phyloP scores from a whole-genome alignment of 2,113 vertebrate species.

The Calcarius ornatus region DNA sequence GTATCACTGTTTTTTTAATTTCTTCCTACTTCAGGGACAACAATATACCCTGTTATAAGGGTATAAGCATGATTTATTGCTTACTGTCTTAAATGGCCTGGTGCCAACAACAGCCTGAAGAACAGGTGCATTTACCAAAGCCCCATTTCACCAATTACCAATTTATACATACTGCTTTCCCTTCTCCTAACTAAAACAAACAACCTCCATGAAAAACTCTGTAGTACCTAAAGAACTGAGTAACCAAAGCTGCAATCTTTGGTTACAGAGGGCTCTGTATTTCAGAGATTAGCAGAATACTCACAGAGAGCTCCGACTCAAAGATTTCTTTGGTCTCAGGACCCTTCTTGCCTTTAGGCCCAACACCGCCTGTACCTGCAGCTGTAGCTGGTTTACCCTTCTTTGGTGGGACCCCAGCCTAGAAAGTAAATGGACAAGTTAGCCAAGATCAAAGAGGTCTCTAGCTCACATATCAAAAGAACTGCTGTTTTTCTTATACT shows the following conservation, averaged over 20 bases:
- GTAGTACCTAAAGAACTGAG: background rate
- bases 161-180: background rate
- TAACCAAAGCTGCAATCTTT: background rate
- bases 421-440: background rate
- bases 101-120: background rate
- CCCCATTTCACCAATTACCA: background rate
- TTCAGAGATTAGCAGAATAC: constrained; percentile 24
- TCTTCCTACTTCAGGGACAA: background rate
- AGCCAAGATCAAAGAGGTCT: background rate
- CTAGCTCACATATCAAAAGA: background rate
- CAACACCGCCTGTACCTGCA: constrained; percentile 61
- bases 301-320: constrained; percentile 89
- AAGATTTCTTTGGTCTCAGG: constrained; percentile 82
- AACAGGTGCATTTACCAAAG: background rate
- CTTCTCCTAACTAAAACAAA: background rate
- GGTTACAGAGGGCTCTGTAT: background rate
- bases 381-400: constrained; percentile 80
- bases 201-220: background rate
- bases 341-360: constrained; percentile 85
- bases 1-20: background rate
- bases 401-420: constrained; percentile 84
- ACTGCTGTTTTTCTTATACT: background rate
- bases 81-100: background rate
- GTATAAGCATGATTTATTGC: background rate
- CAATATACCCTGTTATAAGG: background rate